These are phyloP conservation scores for Sycophila sp. DNA, from an alignment of 1,140 invertebrate species.

Conservation along the genomic window DNA sequence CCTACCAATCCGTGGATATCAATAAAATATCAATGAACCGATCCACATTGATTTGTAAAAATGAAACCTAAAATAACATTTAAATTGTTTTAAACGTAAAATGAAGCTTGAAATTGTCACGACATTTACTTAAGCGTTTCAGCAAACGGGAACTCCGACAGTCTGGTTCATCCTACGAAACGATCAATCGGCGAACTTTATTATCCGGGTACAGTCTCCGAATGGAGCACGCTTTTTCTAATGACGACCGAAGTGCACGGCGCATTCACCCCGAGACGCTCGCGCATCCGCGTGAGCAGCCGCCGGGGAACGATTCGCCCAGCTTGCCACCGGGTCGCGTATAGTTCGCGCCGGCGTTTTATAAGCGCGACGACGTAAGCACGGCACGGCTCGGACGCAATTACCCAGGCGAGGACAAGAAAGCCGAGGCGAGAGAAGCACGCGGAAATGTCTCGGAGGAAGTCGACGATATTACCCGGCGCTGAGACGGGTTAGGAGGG, in stretches of 20 bases:
- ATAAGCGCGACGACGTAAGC: too few species aligned
- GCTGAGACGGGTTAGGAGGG: constrained; percentile 50
- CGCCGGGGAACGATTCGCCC: not conserved
- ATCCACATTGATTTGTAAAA: too few species aligned
- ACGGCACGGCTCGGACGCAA: not conserved
- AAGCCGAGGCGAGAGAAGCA: constrained; percentile 31
- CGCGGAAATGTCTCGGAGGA: constrained; percentile 16
- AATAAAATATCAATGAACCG: too few species aligned
- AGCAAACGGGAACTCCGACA: too few species aligned
- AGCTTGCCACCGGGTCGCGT: too few species aligned
- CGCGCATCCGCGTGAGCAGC: not conserved
- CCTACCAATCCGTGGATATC: too few species aligned
- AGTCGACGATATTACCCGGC: constrained; percentile 46
- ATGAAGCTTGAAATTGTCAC: too few species aligned
- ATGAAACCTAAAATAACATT: too few species aligned
- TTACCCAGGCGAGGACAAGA: constrained; percentile 12
- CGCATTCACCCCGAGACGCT: not conserved
- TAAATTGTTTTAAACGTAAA: too few species aligned
- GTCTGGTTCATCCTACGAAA: too few species aligned
- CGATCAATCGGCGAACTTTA: constrained; percentile 21
- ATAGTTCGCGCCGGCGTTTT: too few species aligned
- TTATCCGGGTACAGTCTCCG: not conserved
- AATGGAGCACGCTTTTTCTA: constrained; percentile 3
- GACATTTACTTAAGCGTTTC: too few species aligned
- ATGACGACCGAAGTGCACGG: not conserved